A percentile compares a stretch with the other conserved stretches of the same genome.
Evolutionary conservation across 2,797 vertebrate genomes (phyloP).

Genomic region (Pseudomugil gertrudae): DNA sequence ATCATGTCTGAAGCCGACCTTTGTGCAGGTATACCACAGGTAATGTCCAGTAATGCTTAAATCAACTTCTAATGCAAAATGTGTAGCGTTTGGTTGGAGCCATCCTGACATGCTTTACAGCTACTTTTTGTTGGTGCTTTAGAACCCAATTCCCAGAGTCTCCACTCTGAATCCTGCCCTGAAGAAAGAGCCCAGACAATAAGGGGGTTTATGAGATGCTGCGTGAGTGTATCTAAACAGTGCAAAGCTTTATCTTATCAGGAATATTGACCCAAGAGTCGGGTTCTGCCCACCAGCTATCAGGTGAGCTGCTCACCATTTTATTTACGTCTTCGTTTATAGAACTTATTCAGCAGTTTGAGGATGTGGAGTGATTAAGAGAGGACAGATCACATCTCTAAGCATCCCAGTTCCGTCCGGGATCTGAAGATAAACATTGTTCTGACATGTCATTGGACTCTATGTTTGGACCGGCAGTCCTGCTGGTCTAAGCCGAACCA

Average conservation of each 20-base stretch:
- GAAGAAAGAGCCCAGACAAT: conserved; percentile 63
- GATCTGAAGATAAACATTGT: no score
- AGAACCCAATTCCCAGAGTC: conserved; percentile 79
- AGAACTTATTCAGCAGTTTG: no score
- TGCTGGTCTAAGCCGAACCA: no score
- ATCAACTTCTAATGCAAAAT: conserved; percentile 9
- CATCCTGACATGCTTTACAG: conserved; percentile 69
- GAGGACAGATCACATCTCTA: no score
- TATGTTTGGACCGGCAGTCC: no score
- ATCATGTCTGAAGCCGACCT: no score
- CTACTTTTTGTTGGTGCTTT: conserved; percentile 83
- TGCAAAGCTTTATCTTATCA: conserved; percentile 61
- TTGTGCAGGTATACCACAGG: no score
- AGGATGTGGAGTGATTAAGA: no score
- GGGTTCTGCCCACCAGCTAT: conserved; percentile 40
- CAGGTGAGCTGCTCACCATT: conserved; percentile 8
- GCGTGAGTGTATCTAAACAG: conserved; percentile 46
- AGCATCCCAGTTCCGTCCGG: no score
- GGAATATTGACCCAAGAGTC: conserved; percentile 63
- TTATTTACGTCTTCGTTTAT: conserved; percentile 1
- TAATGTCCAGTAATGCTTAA: no score
- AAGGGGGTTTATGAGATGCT: conserved; percentile 54
- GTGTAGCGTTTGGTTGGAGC: conserved; percentile 53
- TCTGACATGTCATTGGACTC: no score
- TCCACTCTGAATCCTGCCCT: conserved; percentile 72